Conservation (phyloP, 2,888 invertebrate genomes). For the Philereme vetulata region DNA sequence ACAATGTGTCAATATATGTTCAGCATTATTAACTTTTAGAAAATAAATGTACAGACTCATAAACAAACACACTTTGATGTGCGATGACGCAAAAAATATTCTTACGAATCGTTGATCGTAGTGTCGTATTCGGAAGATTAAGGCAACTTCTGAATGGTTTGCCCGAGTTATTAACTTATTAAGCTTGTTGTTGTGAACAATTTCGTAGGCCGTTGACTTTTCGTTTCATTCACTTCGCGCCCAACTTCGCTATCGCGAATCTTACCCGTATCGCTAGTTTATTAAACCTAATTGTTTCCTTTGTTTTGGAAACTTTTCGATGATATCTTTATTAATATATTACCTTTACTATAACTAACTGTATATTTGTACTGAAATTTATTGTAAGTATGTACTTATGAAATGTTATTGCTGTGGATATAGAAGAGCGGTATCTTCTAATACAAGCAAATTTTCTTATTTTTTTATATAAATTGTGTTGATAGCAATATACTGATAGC, state of each 20-base stretch:
- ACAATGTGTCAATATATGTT: too few relatives aligned
- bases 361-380: too few relatives aligned
- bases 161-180: constrained; percentile 69
- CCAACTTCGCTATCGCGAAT: constrained; percentile 49
- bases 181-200: constrained; percentile 66
- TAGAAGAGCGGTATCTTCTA: too few relatives aligned
- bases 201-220: constrained; percentile 69
- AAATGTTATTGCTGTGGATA: too few relatives aligned
- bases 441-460: too few relatives aligned
- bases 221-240: constrained; percentile 63
- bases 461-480: too few relatives aligned
- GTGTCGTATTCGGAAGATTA: constrained; percentile 48
- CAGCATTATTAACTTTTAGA: too few relatives aligned
- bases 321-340: not conserved
- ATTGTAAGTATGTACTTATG: too few relatives aligned
- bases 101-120: constrained; percentile 20
- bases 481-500: too few relatives aligned
- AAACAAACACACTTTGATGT: not conserved
- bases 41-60: too few relatives aligned
- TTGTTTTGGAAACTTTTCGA: constrained; percentile 21
- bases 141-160: constrained; percentile 61
- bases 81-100: constrained; percentile 27
- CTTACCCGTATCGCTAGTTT: constrained; percentile 28
- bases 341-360: too few relatives aligned
- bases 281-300: constrained; percentile 29